Conservation (phyloP, 2,797 vertebrate species). For the Pitangus sulphuratus region DNA sequence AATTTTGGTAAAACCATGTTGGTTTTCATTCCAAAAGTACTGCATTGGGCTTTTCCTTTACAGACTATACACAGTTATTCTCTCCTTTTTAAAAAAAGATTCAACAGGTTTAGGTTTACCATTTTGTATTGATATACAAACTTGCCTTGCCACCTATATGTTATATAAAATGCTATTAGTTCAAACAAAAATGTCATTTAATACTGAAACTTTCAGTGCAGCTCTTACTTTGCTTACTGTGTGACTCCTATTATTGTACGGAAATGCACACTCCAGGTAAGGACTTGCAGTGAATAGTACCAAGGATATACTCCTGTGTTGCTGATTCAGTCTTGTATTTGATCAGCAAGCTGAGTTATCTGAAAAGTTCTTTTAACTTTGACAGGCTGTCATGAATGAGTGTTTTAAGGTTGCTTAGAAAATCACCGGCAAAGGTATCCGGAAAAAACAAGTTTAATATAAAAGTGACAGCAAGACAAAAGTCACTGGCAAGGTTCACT, state of each 20-base stretch:
- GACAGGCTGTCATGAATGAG: background rate
- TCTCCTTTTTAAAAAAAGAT: background rate
- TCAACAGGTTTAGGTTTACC: background rate
- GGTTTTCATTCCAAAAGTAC: background rate
- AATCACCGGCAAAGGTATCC: background rate
- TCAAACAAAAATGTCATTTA: background rate
- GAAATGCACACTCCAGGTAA: background rate
- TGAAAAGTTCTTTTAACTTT: background rate
- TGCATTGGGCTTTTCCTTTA: background rate
- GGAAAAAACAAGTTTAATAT: background rate
- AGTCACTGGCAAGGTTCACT: background rate
- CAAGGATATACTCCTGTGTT: background rate
- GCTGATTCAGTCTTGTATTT: background rate
- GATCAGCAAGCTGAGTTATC: background rate
- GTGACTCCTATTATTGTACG: background rate
- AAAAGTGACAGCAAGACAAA: background rate
- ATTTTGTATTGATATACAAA: background rate
- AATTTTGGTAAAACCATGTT: background rate
- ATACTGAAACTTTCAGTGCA: background rate
- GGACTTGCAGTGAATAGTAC: background rate
- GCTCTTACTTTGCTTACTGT: background rate
- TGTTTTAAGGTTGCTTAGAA: background rate
- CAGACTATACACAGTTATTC: background rate
- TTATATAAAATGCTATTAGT: background rate
- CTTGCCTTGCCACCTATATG: background rate